Percentiles rank a stretch among this genome's conserved stretches.
phyloP scores from a whole-genome alignment of 2,797 vertebrate species.

The Amblyraja radiata region DNA sequence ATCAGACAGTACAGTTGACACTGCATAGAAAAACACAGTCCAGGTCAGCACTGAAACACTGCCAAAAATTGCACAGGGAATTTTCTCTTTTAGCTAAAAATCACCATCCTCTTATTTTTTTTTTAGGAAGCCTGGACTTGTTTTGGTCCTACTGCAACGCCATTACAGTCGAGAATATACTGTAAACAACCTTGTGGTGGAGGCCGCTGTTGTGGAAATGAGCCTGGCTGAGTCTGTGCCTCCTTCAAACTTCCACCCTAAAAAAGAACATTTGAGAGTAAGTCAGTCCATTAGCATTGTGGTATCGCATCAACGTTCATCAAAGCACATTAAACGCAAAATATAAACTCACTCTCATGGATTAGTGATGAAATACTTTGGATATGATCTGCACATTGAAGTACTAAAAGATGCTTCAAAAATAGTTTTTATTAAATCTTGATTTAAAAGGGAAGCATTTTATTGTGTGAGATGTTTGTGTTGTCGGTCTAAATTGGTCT shows the following conservation, averaged over 20 bases:
- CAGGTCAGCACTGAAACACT: conserved; percentile 70
- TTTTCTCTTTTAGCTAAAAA: conserved; percentile 49
- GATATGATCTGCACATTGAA: neutral
- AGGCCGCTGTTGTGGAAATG: conserved; percentile 79
- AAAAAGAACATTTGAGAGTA: conserved; percentile 50
- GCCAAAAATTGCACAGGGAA: conserved; percentile 51
- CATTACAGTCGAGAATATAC: conserved; percentile 84
- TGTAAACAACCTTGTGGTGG: conserved; percentile 96
- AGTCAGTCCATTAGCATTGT: neutral
- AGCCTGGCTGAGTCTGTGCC: conserved; percentile 69
- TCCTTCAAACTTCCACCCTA: conserved; percentile 81
- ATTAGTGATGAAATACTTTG: neutral
- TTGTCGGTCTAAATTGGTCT: neutral
- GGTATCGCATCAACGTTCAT: no score
- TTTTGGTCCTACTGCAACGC: conserved; percentile 84
- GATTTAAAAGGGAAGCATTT: neutral
- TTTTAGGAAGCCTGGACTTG: conserved; percentile 72
- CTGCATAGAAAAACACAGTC: conserved; percentile 91
- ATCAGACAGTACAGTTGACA: conserved; percentile 80
- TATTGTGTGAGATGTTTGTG: neutral
- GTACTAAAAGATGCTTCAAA: neutral
- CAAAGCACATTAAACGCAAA: neutral
- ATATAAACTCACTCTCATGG: neutral
- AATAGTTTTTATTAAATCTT: neutral
- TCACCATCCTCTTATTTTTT: conserved; percentile 47